Base-by-base conservation (phyloP, 2,888 invertebrate species). In the Protonemura montana region DNA sequence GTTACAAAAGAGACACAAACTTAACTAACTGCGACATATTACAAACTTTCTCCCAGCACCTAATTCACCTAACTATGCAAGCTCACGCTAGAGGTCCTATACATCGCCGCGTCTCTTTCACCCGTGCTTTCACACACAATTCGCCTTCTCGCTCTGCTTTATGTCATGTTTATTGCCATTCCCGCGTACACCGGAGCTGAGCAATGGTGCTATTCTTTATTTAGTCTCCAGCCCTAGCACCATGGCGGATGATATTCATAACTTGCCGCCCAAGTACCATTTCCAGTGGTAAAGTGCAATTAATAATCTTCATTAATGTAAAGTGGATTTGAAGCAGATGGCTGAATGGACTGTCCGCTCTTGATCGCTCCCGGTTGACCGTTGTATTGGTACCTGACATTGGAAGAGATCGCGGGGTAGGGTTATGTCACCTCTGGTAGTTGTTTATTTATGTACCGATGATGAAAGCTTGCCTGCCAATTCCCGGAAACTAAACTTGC, bases 11-110 rank as follows among this genome's bases (percentile, higher is more conserved):
- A 27, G 59, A 76, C 29, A 59, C 78, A 59, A 42, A 76, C 84
- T 59, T 84, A 84, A 84, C 84, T 84, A 84, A 59, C 84, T 84
- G 76, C 84, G 84, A 84, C 84, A 84, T 84, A 84, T 84, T 84
- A 84, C 76, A 84, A 84, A 84, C 84, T 84, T 84, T 84, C 59
- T 28, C 42, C 59, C 84, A 76, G 28, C 59, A 59, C 84, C 84
- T 84, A 84, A 84, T 84, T 84, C 84, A 84, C 59, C 59, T 28
- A 76, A 84, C 84, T 84, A 35, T 35, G 35, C 35, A 10, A 35
- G n/a, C n/a, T n/a, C 35, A 35, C n/a, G 35, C 35, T 3, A 84
- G 84, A 28, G 26, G 59, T 59, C 59, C 35, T 10, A 35, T 10
- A 6, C 35, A 3, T 35, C 10, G 3, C 35, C 10, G 5, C 35